These are phyloP conservation scores for Heteropelma amictum DNA, from an alignment of 2,888 invertebrate species.

Conservation along the genomic window DNA sequence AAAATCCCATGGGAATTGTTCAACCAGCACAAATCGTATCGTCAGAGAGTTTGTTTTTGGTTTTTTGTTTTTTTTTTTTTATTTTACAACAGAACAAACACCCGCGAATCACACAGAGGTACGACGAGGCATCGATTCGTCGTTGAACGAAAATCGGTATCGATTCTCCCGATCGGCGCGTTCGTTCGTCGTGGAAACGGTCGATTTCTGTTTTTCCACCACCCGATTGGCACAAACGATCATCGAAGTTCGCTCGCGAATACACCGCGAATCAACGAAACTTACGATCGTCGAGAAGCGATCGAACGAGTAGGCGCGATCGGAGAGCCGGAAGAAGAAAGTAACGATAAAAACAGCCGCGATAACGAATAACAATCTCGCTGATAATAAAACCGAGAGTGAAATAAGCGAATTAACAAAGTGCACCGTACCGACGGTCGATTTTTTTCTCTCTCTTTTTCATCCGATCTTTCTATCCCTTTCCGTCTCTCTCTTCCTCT, in stretches of 20 bases:
- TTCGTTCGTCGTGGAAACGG: too few relatives aligned
- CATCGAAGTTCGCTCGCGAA: too few relatives aligned
- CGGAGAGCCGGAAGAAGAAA: too few relatives aligned
- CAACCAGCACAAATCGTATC: neutral
- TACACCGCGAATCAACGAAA: too few relatives aligned
- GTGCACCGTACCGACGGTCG: constrained; percentile 17
- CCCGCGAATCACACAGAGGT: neutral
- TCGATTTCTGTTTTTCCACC: too few relatives aligned
- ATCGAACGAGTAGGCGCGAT: too few relatives aligned
- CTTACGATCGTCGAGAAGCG: too few relatives aligned
- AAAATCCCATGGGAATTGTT: too few relatives aligned
- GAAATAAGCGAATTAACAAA: constrained; percentile 4
- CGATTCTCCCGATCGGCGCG: neutral
- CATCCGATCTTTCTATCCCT: constrained; percentile 1
- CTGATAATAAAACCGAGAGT: neutral
- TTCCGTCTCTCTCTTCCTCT: neutral
- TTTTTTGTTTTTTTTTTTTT: neutral
- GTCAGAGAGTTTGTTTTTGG: neutral
- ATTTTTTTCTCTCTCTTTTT: constrained; percentile 13
- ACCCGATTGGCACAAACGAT: too few relatives aligned
- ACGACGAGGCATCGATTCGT: too few relatives aligned
- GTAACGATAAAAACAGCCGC: neutral
- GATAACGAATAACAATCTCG: neutral
- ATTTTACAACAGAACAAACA: neutral
- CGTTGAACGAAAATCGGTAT: neutral